Conservation (phyloP, 35 echinoderm and acorn worm genomes). For the Apostichopus californicus region DNA sequence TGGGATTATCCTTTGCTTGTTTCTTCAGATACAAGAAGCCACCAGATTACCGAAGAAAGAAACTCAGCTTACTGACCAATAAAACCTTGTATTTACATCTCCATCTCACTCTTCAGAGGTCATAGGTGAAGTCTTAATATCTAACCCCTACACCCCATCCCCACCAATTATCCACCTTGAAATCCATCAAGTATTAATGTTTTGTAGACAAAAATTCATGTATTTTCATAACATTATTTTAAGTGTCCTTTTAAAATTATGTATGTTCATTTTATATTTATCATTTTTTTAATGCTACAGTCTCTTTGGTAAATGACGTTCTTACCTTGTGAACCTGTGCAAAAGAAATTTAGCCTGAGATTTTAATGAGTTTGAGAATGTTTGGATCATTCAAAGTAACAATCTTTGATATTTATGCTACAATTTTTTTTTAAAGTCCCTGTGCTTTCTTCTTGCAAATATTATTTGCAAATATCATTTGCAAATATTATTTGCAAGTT, state of each 20-base stretch:
- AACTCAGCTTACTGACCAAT: constrained; percentile 79
- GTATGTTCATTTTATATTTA: too few relatives aligned
- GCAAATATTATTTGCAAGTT: too few relatives aligned
- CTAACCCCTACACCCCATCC: not conserved
- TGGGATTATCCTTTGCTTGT: not conserved
- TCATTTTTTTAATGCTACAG: too few relatives aligned
- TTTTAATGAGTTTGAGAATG: too few relatives aligned
- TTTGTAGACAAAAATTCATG: not conserved
- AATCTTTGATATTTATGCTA: too few relatives aligned
- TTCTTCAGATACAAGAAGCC: constrained; percentile 91
- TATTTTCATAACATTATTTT: not conserved
- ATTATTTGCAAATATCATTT: too few relatives aligned
- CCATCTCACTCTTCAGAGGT: constrained; percentile 62
- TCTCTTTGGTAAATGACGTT: too few relatives aligned
- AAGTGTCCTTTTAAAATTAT: not conserved
- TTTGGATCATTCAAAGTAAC: too few relatives aligned
- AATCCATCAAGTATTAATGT: not conserved
- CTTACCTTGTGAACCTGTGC: too few relatives aligned
- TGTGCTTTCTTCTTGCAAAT: too few relatives aligned
- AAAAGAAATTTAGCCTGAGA: too few relatives aligned
- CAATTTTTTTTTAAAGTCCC: too few relatives aligned
- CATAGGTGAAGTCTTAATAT: constrained; percentile 9
- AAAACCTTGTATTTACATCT: constrained; percentile 97
- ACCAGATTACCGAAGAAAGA: constrained; percentile 92
- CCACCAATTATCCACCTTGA: not conserved